Conservation (phyloP, 2,797 vertebrate species). For the Lithobates sylvaticus region DNA sequence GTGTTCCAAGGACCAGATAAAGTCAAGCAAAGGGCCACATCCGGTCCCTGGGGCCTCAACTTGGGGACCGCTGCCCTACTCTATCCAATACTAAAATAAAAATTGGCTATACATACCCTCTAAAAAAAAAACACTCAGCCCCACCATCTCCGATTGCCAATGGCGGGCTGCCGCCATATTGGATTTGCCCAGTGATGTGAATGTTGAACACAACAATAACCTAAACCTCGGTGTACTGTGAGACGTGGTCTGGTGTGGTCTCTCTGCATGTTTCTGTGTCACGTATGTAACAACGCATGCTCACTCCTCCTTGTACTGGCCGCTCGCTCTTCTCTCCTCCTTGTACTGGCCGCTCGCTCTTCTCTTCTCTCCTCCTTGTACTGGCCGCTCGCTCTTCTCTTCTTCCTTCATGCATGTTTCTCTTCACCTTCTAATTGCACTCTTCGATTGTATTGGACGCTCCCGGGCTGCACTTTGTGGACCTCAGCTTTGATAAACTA, state of each 20-base stretch:
- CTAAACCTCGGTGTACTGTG: background rate
- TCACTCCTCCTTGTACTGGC: background rate
- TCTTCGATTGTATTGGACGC: background rate
- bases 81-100: no score
- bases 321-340: no score
- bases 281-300: conserved; percentile 34
- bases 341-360: background rate
- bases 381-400: background rate
- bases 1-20: no score
- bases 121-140: no score
- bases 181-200: no score
- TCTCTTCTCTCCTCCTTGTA: background rate
- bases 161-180: no score
- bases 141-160: no score
- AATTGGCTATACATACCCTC: no score
- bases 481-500: background rate
- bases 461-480: background rate
- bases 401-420: background rate
- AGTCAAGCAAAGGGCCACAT: no score
- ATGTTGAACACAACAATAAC: background rate
- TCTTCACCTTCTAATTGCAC: background rate
- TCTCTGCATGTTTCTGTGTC: background rate
- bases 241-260: background rate
- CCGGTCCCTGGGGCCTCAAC: no score
- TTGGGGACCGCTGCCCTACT: no score